Evolutionary conservation across 2,888 invertebrate species (phyloP).

Genomic region (Allolobophora icterica): DNA sequence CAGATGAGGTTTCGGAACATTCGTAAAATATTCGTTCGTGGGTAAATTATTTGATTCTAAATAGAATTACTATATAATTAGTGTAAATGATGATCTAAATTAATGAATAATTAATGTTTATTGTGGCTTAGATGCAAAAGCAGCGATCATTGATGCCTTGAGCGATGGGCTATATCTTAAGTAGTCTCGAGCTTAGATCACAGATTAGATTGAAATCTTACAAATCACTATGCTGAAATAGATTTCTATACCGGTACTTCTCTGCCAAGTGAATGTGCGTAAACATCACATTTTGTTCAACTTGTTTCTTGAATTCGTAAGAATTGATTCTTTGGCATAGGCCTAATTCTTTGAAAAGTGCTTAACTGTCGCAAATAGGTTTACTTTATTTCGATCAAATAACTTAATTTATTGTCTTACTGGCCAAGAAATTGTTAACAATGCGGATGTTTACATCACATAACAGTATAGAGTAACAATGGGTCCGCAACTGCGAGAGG

Average conservation of each 20-base stretch:
- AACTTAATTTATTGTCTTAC: not conserved
- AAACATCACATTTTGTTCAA: too few species aligned
- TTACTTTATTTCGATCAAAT: not conserved
- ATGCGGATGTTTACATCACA: not conserved
- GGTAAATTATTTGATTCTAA: not conserved
- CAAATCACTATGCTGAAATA: too few species aligned
- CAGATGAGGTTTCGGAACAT: not conserved
- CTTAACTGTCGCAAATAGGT: not conserved
- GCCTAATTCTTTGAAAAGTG: not conserved
- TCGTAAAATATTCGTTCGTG: not conserved
- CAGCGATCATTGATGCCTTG: too few species aligned
- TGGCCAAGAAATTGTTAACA: not conserved
- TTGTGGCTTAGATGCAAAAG: too few species aligned
- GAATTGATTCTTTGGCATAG: not conserved
- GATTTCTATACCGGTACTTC: too few species aligned
- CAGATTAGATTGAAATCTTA: too few species aligned
- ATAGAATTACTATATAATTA: not conserved
- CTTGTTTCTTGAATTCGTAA: not conserved
- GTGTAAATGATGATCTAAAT: not conserved
- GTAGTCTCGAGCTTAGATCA: too few species aligned
- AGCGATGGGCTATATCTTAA: too few species aligned
- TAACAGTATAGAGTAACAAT: too few species aligned
- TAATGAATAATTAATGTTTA: not conserved
- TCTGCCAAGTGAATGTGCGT: too few species aligned
- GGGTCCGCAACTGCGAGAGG: too few species aligned